Evolutionary conservation across 1,140 invertebrate genomes (phyloP).

Genomic region (Chironomus tepperi): DNA sequence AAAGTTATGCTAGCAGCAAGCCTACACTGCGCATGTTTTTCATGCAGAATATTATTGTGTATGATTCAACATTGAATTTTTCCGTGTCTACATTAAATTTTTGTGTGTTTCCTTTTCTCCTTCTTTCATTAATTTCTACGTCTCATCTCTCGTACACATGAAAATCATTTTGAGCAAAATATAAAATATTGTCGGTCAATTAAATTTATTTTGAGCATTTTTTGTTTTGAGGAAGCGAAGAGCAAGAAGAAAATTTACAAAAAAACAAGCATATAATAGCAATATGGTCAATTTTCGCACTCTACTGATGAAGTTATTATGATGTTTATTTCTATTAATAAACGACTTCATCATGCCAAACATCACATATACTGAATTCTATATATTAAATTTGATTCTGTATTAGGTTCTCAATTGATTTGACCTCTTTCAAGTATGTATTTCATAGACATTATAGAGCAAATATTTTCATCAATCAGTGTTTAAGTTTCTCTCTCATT

Average conservation of each 20-base stretch:
- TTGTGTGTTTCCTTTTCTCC: too few species aligned
- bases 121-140: too few species aligned
- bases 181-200: too few species aligned
- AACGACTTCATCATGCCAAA: neutral
- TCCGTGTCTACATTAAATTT: neutral
- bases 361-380: neutral
- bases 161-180: too few species aligned
- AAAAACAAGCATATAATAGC: too few species aligned
- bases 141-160: too few species aligned
- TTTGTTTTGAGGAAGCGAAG: too few species aligned
- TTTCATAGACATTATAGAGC: neutral
- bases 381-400: too few species aligned
- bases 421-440: neutral
- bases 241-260: too few species aligned
- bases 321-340: neutral
- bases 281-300: neutral
- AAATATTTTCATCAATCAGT: neutral
- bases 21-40: neutral
- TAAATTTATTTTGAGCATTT: too few species aligned
- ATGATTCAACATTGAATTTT: conserved; percentile 9
- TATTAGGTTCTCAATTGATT: neutral
- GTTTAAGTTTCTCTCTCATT: neutral
- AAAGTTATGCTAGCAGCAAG: neutral
- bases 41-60: neutral
- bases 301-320: neutral